phyloP scores from a whole-genome alignment of 2,113 vertebrate species.

The Hemichromis elongatus region DNA sequence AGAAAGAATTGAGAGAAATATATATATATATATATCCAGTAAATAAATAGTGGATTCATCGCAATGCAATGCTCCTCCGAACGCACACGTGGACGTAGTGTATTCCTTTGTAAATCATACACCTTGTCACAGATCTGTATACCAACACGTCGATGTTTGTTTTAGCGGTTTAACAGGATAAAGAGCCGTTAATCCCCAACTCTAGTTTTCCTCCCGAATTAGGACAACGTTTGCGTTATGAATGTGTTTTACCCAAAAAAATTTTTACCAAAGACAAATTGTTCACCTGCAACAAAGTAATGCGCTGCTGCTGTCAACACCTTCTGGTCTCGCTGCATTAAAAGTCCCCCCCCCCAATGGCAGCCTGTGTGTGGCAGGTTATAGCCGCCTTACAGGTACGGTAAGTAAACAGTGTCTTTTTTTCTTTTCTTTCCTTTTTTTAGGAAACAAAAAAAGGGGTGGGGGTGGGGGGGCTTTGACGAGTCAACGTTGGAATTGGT shows the following conservation, averaged over 20 bases:
- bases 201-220: not conserved
- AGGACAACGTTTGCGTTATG: not conserved
- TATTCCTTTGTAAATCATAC: constrained; percentile 31
- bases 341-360: not conserved
- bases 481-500: constrained; percentile 70
- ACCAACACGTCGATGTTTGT: constrained; percentile 15
- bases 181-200: constrained; percentile 24
- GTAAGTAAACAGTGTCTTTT: constrained; percentile 55
- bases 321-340: not conserved
- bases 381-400: constrained; percentile 32
- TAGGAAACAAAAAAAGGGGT: constrained; percentile 26
- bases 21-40: constrained; percentile 33
- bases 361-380: constrained; percentile 30
- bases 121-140: constrained; percentile 15
- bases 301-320: not conserved
- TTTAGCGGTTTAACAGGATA: not conserved
- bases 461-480: constrained; percentile 53
- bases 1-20: constrained; percentile 38
- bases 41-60: constrained; percentile 54
- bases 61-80: not conserved
- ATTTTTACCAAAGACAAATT: not conserved
- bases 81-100: constrained; percentile 5
- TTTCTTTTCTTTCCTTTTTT: constrained; percentile 2
- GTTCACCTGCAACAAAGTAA: not conserved
- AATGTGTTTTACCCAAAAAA: not conserved